Base-by-base conservation (phyloP, 2,888 invertebrate species). In the Drosophila tanythrix region DNA sequence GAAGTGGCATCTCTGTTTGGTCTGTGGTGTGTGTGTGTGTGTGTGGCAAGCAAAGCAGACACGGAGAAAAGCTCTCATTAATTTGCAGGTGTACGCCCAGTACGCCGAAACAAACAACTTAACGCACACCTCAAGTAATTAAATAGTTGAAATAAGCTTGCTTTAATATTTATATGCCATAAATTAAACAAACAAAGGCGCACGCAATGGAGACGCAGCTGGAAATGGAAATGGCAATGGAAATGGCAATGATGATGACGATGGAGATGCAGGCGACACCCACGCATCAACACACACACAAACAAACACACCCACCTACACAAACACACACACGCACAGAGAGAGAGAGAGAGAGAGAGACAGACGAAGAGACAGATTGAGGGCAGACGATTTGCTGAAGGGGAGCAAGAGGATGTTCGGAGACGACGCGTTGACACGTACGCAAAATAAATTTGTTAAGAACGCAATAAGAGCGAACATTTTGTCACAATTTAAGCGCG, bases 401-500 rank as follows among this genome's bases (percentile, higher is more conserved):
- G 31, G 21, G 25, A 5, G 18, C 15, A 1, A 46, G 52, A 55
- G 51, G 31, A 51, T 35, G 46, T 46, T 43, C 43, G 10, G 74
- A 75, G 74, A 78, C 74, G 67, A 73, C 73, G 83, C 85, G 86
- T 89, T 85, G 85, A 88, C 85, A 85, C 85, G 85, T 85, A 85
- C 90, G 86, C 86, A 85, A 85, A 85, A 85, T 85, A 85, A 85
- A 85, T 85, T 89, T 88, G 88, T 88, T 89, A 77, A 82, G 86
- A 89, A 85, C 88, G 90, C 88, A 85, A 85, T 85, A 85, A 85
- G 88, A 85, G 90, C 75, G 83, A 82, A 77, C 88, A 88, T 85
- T 89, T 85, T 85, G 85, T 88, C 90, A 90, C 88, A 90, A 89
- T 85, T 85, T 88, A 89, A 85, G 86, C 83, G 88, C 86, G 83